Evolutionary conservation across 2,888 invertebrate species (phyloP).

Genomic region (Apotomis capreana): DNA sequence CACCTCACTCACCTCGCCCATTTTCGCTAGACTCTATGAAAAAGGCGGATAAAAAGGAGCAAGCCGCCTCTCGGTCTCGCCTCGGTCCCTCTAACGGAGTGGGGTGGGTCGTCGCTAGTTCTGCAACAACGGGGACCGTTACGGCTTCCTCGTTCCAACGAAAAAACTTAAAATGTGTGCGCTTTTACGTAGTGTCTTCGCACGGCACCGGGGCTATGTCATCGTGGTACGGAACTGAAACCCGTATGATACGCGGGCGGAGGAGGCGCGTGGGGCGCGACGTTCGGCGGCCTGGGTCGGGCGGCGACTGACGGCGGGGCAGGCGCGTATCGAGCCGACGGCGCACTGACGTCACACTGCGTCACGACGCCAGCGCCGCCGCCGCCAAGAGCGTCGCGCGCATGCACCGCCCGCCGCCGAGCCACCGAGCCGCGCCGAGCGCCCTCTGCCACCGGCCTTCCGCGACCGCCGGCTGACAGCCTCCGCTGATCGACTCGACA

Average conservation of each 20-base stretch:
- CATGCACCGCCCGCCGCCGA: constrained; percentile 73
- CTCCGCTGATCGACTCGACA: constrained; percentile 60
- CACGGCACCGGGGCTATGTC: constrained; percentile 82
- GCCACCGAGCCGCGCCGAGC: constrained; percentile 52
- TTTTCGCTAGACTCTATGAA: constrained; percentile 80
- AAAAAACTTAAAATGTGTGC: constrained; percentile 81
- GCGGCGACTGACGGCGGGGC: constrained; percentile 84
- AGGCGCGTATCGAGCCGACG: constrained; percentile 86
- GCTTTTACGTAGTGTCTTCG: constrained; percentile 76
- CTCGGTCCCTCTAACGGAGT: constrained; percentile 77
- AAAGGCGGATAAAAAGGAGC: constrained; percentile 79
- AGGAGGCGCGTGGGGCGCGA: constrained; percentile 75
- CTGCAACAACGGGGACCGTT: constrained; percentile 81
- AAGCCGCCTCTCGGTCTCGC: constrained; percentile 79
- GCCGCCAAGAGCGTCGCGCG: constrained; percentile 60
- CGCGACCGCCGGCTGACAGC: constrained; percentile 76
- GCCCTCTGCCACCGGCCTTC: constrained; percentile 57
- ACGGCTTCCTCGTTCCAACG: constrained; percentile 77
- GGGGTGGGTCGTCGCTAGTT: constrained; percentile 79
- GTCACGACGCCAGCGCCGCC: constrained; percentile 83
- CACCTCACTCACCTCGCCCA: constrained; percentile 83
- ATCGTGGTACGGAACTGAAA: constrained; percentile 81
- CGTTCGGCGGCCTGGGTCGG: constrained; percentile 79
- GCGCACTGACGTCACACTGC: constrained; percentile 89
- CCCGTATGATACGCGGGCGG: constrained; percentile 80